phyloP scores from a whole-genome alignment of 2,888 invertebrate species.

The Eledona agricola region DNA sequence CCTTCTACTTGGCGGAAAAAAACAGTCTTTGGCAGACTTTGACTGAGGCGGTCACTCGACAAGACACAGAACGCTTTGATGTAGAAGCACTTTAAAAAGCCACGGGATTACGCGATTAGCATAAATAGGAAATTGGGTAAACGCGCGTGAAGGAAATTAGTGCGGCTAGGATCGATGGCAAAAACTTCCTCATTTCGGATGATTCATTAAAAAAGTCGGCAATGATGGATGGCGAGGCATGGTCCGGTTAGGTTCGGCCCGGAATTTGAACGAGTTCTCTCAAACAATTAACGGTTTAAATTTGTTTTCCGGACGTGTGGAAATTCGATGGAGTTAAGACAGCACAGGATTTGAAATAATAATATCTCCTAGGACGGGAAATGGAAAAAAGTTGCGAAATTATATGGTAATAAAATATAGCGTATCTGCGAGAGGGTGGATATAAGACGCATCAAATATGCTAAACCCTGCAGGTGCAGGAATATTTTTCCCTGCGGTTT shows the following conservation, averaged over 20 bases:
- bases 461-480: conserved; percentile 49
- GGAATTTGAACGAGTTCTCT: conserved; percentile 3
- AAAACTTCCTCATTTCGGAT: conserved; percentile 19
- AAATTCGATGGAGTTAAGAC: conserved; percentile 40
- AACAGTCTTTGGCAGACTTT: conserved; percentile 24
- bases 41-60: conserved; percentile 15
- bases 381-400: conserved; percentile 47
- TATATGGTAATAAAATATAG: conserved; percentile 52
- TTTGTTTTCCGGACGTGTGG: conserved; percentile 3
- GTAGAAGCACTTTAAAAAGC: conserved; percentile 9
- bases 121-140: conserved; percentile 20
- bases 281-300: conserved; percentile 9
- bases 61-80: conserved; percentile 23
- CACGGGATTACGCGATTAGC: conserved; percentile 7
- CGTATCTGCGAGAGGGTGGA: conserved; percentile 43
- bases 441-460: conserved; percentile 50
- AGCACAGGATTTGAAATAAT: conserved; percentile 43
- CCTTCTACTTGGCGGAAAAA: conserved; percentile 30
- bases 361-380: conserved; percentile 38
- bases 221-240: conserved; percentile 36
- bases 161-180: conserved; percentile 1
- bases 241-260: conserved; percentile 22
- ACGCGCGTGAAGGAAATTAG: not conserved
- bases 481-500: conserved; percentile 48
- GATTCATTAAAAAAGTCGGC: conserved; percentile 16